Evolutionary conservation across 2,888 invertebrate species (phyloP).

Genomic region (Sphaerophoria taeniata): DNA sequence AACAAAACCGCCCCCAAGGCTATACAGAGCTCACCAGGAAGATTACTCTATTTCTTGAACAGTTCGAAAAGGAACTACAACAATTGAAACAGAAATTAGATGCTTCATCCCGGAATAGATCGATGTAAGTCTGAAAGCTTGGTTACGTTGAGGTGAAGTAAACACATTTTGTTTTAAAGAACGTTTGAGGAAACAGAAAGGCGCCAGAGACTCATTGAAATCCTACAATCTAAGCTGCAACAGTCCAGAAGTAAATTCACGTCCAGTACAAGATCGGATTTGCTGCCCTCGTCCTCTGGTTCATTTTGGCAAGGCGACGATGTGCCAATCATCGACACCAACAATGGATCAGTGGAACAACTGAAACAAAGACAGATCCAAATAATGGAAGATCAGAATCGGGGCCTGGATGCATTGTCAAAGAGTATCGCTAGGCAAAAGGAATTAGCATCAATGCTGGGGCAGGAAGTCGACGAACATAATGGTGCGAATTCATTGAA

Average conservation of each 20-base stretch:
- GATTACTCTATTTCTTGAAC: conserved; percentile 86
- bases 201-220: conserved; percentile 85
- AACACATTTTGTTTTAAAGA: conserved; percentile 79
- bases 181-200: conserved; percentile 86
- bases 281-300: conserved; percentile 68
- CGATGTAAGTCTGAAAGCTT: conserved; percentile 79
- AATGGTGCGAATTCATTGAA: conserved; percentile 85
- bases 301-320: conserved; percentile 79
- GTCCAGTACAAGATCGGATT: conserved; percentile 70
- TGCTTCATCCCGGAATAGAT: conserved; percentile 80
- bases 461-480: conserved; percentile 90
- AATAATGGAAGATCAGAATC: conserved; percentile 89
- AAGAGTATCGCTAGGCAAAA: conserved; percentile 90
- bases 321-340: conserved; percentile 82
- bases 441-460: conserved; percentile 89
- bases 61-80: conserved; percentile 85
- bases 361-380: conserved; percentile 85
- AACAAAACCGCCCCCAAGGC: conserved; percentile 84
- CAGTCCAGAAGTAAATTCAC: conserved; percentile 84
- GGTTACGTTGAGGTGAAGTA: neutral
- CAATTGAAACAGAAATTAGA: conserved; percentile 85
- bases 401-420: conserved; percentile 89
- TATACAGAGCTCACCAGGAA: conserved; percentile 85
- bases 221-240: conserved; percentile 85
- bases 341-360: conserved; percentile 81